These are phyloP conservation scores for Cistogaster globosa DNA, from an alignment of 2,888 invertebrate genomes.

Conservation along the genomic window DNA sequence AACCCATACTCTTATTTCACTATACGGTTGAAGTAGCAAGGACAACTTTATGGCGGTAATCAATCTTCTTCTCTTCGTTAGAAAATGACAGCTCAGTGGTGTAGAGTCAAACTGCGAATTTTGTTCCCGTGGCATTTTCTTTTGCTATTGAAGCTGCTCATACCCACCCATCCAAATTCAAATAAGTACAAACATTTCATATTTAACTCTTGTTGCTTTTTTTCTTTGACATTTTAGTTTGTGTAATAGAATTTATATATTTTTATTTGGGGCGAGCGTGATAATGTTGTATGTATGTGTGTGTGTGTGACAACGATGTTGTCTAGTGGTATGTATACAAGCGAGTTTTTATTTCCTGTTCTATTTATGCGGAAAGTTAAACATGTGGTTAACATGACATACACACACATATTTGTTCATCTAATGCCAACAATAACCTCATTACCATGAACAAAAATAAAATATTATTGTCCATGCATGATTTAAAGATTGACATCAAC, in stretches of 20 bases:
- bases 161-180: constrained; percentile 28
- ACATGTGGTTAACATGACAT: constrained; percentile 66
- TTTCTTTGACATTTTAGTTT: constrained; percentile 38
- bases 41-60: constrained; percentile 83
- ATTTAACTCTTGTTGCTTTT: constrained; percentile 35
- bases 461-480: constrained; percentile 6
- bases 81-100: constrained; percentile 83
- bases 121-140: constrained; percentile 67
- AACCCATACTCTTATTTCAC: constrained; percentile 59
- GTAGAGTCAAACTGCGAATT: constrained; percentile 82
- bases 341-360: constrained; percentile 56
- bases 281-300: not conserved
- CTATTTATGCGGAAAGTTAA: constrained; percentile 70
- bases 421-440: constrained; percentile 19
- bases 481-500: constrained; percentile 51
- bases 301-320: not conserved
- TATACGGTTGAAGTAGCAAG: constrained; percentile 72
- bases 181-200: constrained; percentile 32
- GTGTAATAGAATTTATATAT: constrained; percentile 51
- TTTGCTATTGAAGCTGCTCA: constrained; percentile 2
- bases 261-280: constrained; percentile 25
- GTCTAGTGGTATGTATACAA: constrained; percentile 31
- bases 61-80: constrained; percentile 83
- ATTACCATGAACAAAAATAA: constrained; percentile 21
- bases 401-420: constrained; percentile 53